Evolutionary conservation across 1,140 invertebrate genomes (phyloP), one percentile per base, ranked within the genome.

Genomic region (Archivesica marissinica): DNA sequence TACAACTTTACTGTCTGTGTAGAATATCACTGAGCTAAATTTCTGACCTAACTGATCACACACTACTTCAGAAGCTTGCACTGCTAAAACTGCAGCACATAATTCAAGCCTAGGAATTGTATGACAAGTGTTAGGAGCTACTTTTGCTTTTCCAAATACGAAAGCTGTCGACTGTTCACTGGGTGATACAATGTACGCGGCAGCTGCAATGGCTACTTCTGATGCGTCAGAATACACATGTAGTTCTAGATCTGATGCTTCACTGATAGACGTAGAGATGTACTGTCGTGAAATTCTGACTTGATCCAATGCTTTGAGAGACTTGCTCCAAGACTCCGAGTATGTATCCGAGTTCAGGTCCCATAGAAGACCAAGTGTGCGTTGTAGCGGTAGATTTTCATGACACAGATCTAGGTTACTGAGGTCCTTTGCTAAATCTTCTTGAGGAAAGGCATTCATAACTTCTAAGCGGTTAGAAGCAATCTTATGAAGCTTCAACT

Each of bases 121-220:
- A 20, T 88, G 44, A 23, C 50, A 66, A 15, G 74, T 33, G 15
- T 76, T 59, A 0, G 88, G 88, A 2, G 89, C 76, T 33, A 89
- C 52, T 23, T 87, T 74, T 2, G 87, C 72, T 54, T 89, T 90
- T 13, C 83, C 84, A n/a, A n/a, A n/a, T n/a, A n/a, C n/a, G n/a
- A n/a, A n/a, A n/a, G n/a, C n/a, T n/a, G n/a, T n/a, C n/a, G n/a
- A n/a, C n/a, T n/a, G n/a, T n/a, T n/a, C n/a, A n/a, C n/a, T n/a
- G n/a, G n/a, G n/a, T n/a, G n/a, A n/a, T n/a, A n/a, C n/a, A n/a
- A 86, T 25, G 70, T 76, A 86, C 11, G 85, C 78, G 11, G 66
- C 75, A 33, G 41, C 54, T 3, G 54, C 78, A 39, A 87, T 76
- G n/a, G 81, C 88, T 70, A 54, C 38, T 68, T 80, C 54, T 33